Evolutionary conservation across 2,888 invertebrate genomes (phyloP), one percentile per base, ranked within the genome.

Genomic region (Pristionchus japonicus): DNA sequence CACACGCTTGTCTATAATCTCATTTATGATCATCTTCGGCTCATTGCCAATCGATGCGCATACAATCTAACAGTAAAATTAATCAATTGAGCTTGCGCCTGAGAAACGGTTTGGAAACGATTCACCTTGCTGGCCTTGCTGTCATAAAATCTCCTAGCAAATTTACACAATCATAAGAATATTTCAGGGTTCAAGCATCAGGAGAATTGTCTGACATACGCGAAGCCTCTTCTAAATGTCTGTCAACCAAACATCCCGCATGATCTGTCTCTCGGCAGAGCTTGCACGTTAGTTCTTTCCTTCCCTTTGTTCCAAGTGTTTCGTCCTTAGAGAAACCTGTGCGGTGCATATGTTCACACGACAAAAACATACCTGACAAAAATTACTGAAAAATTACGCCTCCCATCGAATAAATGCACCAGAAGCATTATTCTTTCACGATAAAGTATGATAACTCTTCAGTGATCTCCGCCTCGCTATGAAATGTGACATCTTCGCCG

Each of bases 391-490:
- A n/a, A n/a, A n/a, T n/a, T n/a, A n/a, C n/a, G n/a, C n/a, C n/a
- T n/a, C n/a, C n/a, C n/a, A n/a, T n/a, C n/a, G n/a, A n/a, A n/a
- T n/a, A n/a, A n/a, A n/a, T n/a, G n/a, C n/a, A n/a, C n/a, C n/a
- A n/a, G n/a, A n/a, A n/a, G n/a, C n/a, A n/a, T n/a, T n/a, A n/a
- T n/a, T n/a, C n/a, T n/a, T n/a, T n/a, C n/a, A n/a, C n/a, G n/a
- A n/a, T n/a, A n/a, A n/a, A n/a, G n/a, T n/a, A n/a, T n/a, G n/a
- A n/a, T n/a, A 52, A 49, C 20, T 3, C 20, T 27, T 80, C 47
- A 82, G 82, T 49, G 82, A 47, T 37, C 49, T 82, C 31, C 82
- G 82, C 31, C 82, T 82, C 20, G 47, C 82, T 2, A 82, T 82
- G 82, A 82, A 82, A 82, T 82, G 82, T 34, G 49, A 49, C 17